Conservation (phyloP, 2,797 vertebrate genomes). For the Eupleurogrammus muticus region DNA sequence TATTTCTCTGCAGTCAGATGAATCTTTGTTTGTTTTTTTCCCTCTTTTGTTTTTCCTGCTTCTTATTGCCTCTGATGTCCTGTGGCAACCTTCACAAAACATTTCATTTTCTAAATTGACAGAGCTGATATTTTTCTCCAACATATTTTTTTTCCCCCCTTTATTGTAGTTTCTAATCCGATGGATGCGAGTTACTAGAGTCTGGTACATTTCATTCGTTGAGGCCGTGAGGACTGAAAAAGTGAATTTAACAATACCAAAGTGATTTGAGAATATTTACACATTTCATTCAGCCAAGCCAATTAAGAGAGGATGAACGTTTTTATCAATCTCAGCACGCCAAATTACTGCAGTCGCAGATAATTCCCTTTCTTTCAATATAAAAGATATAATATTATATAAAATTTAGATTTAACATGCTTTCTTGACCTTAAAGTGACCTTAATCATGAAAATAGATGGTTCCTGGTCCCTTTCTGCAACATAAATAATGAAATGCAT, state of each 20-base stretch:
- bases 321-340: not conserved
- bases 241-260: not conserved
- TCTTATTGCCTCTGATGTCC: not conserved
- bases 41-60: not conserved
- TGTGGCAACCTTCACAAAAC: constrained; percentile 8
- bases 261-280: not conserved
- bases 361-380: not conserved
- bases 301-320: constrained; percentile 4
- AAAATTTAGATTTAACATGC: not conserved
- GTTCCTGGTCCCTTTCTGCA: not conserved
- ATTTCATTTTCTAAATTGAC: constrained; percentile 1
- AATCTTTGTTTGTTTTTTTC: not conserved
- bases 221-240: not conserved
- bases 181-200: not conserved
- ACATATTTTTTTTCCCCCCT: not conserved
- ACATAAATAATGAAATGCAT: not conserved
- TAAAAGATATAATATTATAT: not conserved
- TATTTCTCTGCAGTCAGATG: constrained; percentile 9
- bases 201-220: not conserved
- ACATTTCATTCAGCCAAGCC: not conserved
- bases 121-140: not conserved
- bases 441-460: not conserved
- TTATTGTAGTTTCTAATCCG: not conserved
- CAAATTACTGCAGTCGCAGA: not conserved
- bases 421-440: not conserved